Conservation (phyloP, 2,113 vertebrate genomes). For the Solea senegalensis region DNA sequence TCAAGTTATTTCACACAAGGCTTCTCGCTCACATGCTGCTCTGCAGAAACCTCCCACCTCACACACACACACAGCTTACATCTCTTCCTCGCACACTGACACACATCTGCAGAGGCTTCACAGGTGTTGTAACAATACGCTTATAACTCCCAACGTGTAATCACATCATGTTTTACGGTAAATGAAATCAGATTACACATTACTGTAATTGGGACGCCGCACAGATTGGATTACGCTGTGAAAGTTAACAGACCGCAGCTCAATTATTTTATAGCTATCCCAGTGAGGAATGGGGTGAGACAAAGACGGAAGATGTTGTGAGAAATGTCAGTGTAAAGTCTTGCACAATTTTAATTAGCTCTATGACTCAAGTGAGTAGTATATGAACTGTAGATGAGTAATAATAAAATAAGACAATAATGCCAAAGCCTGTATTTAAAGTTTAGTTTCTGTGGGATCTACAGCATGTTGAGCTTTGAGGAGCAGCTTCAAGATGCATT, state of each 20-base stretch:
- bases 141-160: conserved; percentile 41
- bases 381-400: background rate
- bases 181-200: conserved; percentile 54
- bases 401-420: background rate
- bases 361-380: background rate
- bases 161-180: conserved; percentile 36
- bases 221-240: conserved; percentile 44
- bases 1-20: conserved; percentile 54
- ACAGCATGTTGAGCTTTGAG: too few species aligned
- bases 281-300: background rate
- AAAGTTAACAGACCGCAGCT: conserved; percentile 33
- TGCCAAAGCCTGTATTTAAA: too few species aligned
- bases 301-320: background rate
- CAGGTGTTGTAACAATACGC: conserved; percentile 47
- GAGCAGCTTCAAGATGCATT: too few species aligned
- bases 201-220: conserved; percentile 35
- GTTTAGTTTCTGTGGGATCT: too few species aligned
- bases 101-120: background rate
- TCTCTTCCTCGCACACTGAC: background rate
- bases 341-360: background rate
- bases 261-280: conserved; percentile 21
- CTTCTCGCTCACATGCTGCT: conserved; percentile 26
- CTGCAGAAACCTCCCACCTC: background rate
- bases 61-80: too few species aligned
- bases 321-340: background rate